Evolutionary conservation across 2,888 invertebrate species (phyloP), one percentile per base, ranked within the genome.

Genomic region (Lycia hirtaria): DNA sequence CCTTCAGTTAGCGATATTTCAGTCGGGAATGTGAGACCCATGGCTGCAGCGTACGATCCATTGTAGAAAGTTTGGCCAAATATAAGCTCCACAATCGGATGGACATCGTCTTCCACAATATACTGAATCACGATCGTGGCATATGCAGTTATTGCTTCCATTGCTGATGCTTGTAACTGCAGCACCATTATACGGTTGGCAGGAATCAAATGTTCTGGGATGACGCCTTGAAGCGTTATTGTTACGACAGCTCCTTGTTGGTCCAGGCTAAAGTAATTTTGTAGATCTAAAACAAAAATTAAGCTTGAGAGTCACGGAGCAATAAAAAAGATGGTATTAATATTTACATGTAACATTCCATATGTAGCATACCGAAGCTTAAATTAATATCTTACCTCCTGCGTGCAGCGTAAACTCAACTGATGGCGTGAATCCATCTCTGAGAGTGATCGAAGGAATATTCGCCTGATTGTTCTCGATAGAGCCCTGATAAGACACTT

Each of bases 201-300:
- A 2, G 76, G 72, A 20, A 76, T 64, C 2, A 65, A 35, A 17
- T 57, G 47, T 48, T 51, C 76, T 9, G 78, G 73, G 10, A 78
- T 73, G 1, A 64, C n/a, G 15, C 35, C 45, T 4, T 14, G 50
- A 4, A 62, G 56, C 20, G 51, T 38, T 5, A 62, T 24, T 26
- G 26, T 51, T 7, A 57, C 62, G 10, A 47, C 32, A 7, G 54
- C 43, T 54, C 43, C 62, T 10, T 56, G 44, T n/a, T 5, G 7
- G 2, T 14, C 2, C 15, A 33, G 15, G 1, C 7, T 14, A 15
- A 33, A 33, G 33, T 15, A 15, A 15, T 15, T 1, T 15, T 12
- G 5, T 15, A 33, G 33, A 15, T 33, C 33, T 12, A n/a, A n/a
- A n/a, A n/a, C n/a, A n/a, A n/a, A n/a, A n/a, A n/a, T n/a, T n/a